Base-by-base conservation (phyloP, 2,888 invertebrate species). In the Trimorus sp. region DNA sequence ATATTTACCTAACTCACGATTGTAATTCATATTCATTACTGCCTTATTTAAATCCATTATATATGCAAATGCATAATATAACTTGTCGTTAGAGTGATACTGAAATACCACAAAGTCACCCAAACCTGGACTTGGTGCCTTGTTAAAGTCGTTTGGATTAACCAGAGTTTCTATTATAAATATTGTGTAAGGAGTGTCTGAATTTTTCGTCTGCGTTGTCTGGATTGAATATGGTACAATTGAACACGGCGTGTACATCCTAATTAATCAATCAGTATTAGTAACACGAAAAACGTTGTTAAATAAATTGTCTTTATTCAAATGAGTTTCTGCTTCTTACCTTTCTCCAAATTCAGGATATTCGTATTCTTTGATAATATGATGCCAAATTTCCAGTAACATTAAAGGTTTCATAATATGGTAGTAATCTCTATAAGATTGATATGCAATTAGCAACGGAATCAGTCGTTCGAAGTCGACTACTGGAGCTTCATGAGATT, bases 301-400 rank as follows among this genome's bases (percentile, higher is more conserved):
- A n/a, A n/a, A n/a, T n/a, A n/a, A n/a, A n/a, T n/a, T n/a, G n/a
- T n/a, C n/a, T n/a, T n/a, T n/a, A n/a, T n/a, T n/a, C 12, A 45
- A 45, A 12, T 4, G 12, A 45, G 12, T 7, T 12, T 45, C 45
- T 74, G 12, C 45, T 12, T 45, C 45, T 74, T 15, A 58, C 6
- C 4, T 26, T n/a, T 12, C 6, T 48, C 62, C 62, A 6, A 9
- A 54, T 48, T 14, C 12, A 14, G 38, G 14, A 58, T 16, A 38
- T 49, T 88, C 86, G 63, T 85, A 88, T 15, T 91, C 90, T 65
- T 87, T 89, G 0, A 88, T 85, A 49, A 90, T 87, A 2, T 83
- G 92, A 86, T 93, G 93, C 95, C 95, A 95, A 56, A 94, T 93
- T 89, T 95, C 95, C 89, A 94, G 92, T 7, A 94, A 89, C 56